phyloP scores from a whole-genome alignment of 2,888 invertebrate genomes.

The Creontiades dilutus region DNA sequence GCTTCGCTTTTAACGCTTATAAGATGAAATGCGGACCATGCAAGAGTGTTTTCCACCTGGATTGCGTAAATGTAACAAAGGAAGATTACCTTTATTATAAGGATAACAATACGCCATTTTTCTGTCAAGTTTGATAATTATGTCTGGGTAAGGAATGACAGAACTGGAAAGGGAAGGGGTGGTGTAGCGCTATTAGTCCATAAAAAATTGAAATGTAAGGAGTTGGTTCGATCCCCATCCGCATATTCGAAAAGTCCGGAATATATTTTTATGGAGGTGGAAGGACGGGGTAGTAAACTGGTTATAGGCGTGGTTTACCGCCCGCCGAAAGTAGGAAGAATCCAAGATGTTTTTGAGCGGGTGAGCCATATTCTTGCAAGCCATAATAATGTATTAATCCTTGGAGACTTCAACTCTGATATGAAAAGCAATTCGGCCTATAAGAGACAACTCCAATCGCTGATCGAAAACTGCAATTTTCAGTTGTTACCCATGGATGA shows the following conservation, averaged over 20 bases:
- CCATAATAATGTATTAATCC: not conserved
- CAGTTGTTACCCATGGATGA: too few species aligned
- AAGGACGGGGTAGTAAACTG: not conserved
- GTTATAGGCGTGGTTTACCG: not conserved
- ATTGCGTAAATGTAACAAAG: slow-evolving; percentile 4
- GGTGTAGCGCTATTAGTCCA: not conserved
- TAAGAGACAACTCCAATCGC: not conserved
- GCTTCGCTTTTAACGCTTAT: slow-evolving; percentile 29
- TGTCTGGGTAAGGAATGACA: not conserved
- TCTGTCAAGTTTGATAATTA: not conserved
- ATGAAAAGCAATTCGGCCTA: not conserved
- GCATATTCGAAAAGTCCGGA: not conserved
- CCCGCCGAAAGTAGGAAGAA: not conserved
- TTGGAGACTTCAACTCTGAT: not conserved
- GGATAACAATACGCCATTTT: not conserved
- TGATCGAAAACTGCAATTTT: not conserved
- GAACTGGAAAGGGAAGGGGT: not conserved
- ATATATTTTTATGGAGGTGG: not conserved
- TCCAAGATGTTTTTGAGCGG: not conserved
- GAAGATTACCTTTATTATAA: not conserved
- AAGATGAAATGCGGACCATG: not conserved
- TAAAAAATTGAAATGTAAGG: not conserved
- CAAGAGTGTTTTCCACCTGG: not conserved
- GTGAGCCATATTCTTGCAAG: not conserved
- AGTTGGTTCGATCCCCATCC: not conserved